Conservation (phyloP, 2,113 vertebrate species). For the Triplophysa siluroides region DNA sequence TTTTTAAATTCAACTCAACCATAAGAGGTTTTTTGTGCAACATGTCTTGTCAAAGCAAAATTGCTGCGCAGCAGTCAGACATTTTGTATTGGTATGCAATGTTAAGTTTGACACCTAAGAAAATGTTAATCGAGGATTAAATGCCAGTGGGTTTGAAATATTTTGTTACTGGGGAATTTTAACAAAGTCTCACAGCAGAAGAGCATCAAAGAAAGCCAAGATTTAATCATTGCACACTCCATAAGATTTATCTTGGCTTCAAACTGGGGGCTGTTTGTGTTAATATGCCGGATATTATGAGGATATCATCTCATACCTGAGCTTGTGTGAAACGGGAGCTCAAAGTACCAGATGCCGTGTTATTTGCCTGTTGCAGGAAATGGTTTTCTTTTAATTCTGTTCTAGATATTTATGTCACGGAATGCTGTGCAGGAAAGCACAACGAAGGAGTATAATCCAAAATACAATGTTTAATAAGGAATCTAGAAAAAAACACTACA, state of each 20-base stretch:
- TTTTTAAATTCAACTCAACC: too few species aligned
- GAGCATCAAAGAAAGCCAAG: background rate
- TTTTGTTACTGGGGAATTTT: constrained; percentile 3
- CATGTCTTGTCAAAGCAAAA: background rate
- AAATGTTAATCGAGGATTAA: background rate
- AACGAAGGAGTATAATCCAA: too few species aligned
- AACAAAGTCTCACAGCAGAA: constrained; percentile 26
- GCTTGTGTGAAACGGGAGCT: constrained; percentile 7
- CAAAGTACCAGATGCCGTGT: constrained; percentile 3
- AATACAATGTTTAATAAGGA: too few species aligned
- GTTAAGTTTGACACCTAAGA: background rate
- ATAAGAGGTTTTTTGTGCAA: background rate
- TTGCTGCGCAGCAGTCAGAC: background rate
- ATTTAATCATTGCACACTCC: constrained; percentile 16
- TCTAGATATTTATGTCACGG: background rate
- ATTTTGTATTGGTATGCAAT: background rate
- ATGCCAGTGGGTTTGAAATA: background rate
- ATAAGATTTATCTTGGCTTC: constrained; percentile 31
- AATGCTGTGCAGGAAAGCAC: too few species aligned
- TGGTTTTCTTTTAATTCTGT: background rate
- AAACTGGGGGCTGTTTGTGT: background rate
- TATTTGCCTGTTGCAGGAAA: background rate
- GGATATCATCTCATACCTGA: constrained; percentile 22
- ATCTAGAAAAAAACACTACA: too few species aligned
- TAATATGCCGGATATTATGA: constrained; percentile 28